These are phyloP conservation scores for Sminthopsis crassicaudata DNA, from an alignment of 2,113 vertebrate genomes.

Conservation along the genomic window DNA sequence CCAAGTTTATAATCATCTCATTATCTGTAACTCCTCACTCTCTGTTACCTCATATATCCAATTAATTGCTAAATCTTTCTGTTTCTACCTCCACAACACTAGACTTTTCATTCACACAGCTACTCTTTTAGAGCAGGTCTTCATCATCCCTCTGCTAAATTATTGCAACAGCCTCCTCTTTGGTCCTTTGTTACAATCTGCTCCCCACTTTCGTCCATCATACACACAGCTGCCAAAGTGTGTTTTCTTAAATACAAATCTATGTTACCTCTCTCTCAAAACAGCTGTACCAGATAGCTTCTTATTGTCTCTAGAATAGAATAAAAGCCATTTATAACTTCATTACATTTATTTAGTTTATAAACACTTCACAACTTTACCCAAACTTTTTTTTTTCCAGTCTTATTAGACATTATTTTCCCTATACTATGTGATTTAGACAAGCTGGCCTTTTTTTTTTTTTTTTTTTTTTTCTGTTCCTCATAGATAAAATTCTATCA, in stretches of 20 bases:
- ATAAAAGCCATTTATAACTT: background rate
- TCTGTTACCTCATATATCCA: background rate
- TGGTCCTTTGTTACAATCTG: too few species aligned
- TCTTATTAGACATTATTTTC: background rate
- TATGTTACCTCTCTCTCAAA: background rate
- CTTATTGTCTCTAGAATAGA: background rate
- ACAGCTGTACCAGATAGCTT: background rate
- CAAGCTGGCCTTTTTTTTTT: background rate
- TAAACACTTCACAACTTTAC: background rate
- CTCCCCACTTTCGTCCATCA: too few species aligned
- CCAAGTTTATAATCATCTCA: background rate
- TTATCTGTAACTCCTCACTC: background rate
- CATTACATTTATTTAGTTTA: background rate
- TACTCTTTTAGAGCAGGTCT: background rate
- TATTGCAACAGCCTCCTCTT: background rate
- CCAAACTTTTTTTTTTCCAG: background rate
- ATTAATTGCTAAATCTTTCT: background rate
- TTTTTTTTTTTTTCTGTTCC: background rate
- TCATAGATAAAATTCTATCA: background rate
- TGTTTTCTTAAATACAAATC: background rate
- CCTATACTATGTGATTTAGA: background rate
- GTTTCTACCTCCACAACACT: background rate
- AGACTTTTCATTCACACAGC: background rate
- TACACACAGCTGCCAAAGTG: too few species aligned
- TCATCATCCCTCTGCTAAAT: background rate